Percentiles rank a stretch among this genome's conserved stretches.
Evolutionary conservation across 1,140 invertebrate genomes (phyloP).

Genomic region (Ips typographus): DNA sequence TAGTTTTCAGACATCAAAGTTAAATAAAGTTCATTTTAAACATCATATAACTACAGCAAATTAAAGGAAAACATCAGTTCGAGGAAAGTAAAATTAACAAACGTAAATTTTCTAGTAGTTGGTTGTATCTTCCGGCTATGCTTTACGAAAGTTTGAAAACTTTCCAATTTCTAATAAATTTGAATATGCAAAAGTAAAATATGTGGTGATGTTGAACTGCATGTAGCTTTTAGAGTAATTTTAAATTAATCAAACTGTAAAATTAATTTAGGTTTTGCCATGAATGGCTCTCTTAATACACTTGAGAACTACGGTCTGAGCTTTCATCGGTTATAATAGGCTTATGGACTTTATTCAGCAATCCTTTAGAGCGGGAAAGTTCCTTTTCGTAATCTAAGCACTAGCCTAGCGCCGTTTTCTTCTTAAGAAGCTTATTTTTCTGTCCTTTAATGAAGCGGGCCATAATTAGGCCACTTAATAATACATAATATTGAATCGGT

Average conservation of each 20-base stretch:
- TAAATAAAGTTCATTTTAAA: too few relatives aligned
- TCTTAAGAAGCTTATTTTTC: too few relatives aligned
- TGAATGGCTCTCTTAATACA: conserved; percentile 6
- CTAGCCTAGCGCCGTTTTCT: neutral
- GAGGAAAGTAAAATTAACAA: neutral
- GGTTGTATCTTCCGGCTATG: neutral
- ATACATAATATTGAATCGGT: neutral
- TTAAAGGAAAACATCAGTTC: conserved; percentile 1
- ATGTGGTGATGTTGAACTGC: neutral
- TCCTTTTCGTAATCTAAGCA: neutral
- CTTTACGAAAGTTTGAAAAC: neutral
- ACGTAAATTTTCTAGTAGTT: neutral
- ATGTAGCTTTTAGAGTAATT: neutral
- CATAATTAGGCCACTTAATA: neutral
- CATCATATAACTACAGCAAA: neutral
- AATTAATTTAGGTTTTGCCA: conserved; percentile 1
- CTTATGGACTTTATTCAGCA: conserved; percentile 13
- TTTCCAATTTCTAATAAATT: conserved; percentile 3
- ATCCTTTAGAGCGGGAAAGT: neutral
- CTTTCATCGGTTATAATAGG: conserved; percentile 16
- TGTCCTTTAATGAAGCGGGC: neutral
- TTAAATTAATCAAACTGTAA: neutral
- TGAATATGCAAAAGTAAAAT: conserved; percentile 10
- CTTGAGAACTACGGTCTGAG: conserved; percentile 1
- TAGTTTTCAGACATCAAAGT: too few relatives aligned